Conservation (phyloP, 2,888 invertebrate species). For the Scaptomyza caliginosa region DNA sequence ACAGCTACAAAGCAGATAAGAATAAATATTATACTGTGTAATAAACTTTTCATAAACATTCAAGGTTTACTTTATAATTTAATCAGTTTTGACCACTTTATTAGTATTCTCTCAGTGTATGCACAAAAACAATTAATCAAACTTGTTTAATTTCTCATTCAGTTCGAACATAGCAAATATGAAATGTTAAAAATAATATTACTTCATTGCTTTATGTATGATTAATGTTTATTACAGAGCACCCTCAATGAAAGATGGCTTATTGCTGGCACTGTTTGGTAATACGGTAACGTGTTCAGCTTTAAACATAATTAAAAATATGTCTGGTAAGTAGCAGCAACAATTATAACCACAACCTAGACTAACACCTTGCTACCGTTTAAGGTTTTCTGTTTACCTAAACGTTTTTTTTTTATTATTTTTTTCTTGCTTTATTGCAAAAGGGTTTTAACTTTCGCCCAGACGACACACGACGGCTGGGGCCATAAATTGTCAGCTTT, state of each 20-base stretch:
- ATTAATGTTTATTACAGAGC: neutral
- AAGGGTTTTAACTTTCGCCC: constrained; percentile 45
- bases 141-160: neutral
- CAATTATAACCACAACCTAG: constrained; percentile 10
- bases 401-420: neutral
- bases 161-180: neutral
- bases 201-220: neutral
- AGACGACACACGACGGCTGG: constrained; percentile 54
- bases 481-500: constrained; percentile 76
- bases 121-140: neutral
- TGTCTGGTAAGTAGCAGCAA: constrained; percentile 25
- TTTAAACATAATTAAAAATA: constrained; percentile 34
- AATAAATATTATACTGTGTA: too few species aligned
- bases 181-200: neutral
- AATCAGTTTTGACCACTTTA: too few species aligned
- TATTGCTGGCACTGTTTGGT: neutral
- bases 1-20: too few species aligned
- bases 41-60: too few species aligned
- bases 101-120: neutral
- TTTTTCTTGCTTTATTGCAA: constrained; percentile 24
- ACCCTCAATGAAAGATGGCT: neutral
- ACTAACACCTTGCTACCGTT: constrained; percentile 9
- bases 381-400: neutral
- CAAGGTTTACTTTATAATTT: too few species aligned
- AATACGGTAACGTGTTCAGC: neutral